phyloP scores from a whole-genome alignment of 2,888 invertebrate genomes.

The Cataglyphis altisquamis region DNA sequence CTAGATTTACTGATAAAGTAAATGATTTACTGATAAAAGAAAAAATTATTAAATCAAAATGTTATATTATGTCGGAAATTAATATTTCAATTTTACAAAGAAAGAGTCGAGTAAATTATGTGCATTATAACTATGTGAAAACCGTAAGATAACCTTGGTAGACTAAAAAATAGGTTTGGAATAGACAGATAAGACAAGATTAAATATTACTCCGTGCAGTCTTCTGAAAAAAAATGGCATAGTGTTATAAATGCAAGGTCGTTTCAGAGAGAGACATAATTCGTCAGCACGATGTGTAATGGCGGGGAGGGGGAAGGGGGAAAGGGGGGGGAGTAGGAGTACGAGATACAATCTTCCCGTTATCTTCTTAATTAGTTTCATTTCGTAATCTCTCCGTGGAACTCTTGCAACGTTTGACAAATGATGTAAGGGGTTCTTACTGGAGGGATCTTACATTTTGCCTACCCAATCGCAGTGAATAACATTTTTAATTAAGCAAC shows the following conservation, averaged over 20 bases:
- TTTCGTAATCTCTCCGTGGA: constrained; percentile 74
- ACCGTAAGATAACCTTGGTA: constrained; percentile 5
- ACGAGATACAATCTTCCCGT: constrained; percentile 71
- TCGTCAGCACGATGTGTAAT: constrained; percentile 65
- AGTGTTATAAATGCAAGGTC: constrained; percentile 34
- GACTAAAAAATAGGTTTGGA: constrained; percentile 23
- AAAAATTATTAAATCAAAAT: neutral
- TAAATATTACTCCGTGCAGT: constrained; percentile 29
- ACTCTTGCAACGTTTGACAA: constrained; percentile 74
- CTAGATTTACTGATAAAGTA: neutral
- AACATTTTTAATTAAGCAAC: constrained; percentile 82
- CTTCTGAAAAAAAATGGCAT: constrained; percentile 25
- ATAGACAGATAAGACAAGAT: constrained; percentile 36
- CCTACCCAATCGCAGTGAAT: constrained; percentile 65
- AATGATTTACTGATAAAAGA: neutral
- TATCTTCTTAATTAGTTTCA: constrained; percentile 81
- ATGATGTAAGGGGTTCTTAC: constrained; percentile 68
- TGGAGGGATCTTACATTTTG: constrained; percentile 63
- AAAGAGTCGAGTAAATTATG: constrained; percentile 1
- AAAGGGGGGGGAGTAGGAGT: neutral
- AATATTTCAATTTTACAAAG: neutral
- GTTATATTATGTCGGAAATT: neutral
- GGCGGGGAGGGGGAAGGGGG: neutral
- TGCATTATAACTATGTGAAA: constrained; percentile 10
- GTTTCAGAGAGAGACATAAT: constrained; percentile 55